Percentiles rank a stretch among this genome's conserved stretches.
phyloP scores from a whole-genome alignment of 2,888 invertebrate species.

The Microchrysa polita region DNA sequence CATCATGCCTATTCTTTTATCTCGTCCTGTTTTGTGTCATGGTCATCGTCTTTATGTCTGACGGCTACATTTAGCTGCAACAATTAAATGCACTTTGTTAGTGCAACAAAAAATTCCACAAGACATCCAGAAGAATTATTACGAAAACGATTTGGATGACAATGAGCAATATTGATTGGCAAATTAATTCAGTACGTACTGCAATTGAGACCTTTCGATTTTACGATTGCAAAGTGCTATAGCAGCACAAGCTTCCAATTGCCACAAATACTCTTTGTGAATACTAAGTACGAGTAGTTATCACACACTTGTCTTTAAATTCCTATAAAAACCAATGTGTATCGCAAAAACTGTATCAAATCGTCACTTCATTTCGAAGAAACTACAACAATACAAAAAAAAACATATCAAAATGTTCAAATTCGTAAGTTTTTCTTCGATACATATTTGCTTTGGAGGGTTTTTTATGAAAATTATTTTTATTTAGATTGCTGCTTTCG shows the following conservation, averaged over 20 bases:
- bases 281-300: conserved; percentile 18
- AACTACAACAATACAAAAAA: too few species aligned
- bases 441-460: neutral
- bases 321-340: conserved; percentile 12
- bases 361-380: conserved; percentile 16
- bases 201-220: conserved; percentile 20
- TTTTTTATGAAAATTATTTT: neutral
- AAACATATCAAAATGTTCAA: conserved; percentile 33
- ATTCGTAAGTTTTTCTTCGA: conserved; percentile 8
- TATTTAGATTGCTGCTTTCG: conserved; percentile 19
- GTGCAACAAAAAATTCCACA: too few species aligned
- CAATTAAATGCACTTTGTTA: too few species aligned
- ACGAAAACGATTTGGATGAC: too few species aligned
- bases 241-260: too few species aligned
- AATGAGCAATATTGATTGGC: too few species aligned
- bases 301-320: neutral
- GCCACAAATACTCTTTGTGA: neutral
- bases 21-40: too few species aligned
- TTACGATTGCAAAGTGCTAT: neutral
- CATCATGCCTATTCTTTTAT: too few species aligned
- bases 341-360: conserved; percentile 5
- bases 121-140: too few species aligned
- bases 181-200: conserved; percentile 6
- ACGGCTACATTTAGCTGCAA: too few species aligned
- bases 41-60: too few species aligned